Percentiles rank a stretch among this genome's conserved stretches.
Evolutionary conservation across 2,113 vertebrate genomes (phyloP).

Genomic region (Athene cunicularia): DNA sequence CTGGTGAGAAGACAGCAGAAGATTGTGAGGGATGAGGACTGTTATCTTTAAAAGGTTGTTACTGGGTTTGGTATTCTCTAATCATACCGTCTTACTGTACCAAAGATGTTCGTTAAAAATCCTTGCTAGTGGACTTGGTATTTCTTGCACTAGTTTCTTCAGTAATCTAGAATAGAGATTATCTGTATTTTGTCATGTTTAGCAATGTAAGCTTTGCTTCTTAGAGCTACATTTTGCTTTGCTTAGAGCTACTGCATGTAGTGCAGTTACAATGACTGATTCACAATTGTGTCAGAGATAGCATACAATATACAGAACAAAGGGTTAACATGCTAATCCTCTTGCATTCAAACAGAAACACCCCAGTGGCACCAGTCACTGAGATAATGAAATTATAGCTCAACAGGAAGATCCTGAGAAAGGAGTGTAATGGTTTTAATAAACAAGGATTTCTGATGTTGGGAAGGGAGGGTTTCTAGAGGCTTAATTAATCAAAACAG

Average conservation of each 20-base stretch:
- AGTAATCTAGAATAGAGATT: conserved; percentile 1
- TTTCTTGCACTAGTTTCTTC: neutral
- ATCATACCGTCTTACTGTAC: neutral
- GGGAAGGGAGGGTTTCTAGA: conserved; percentile 4
- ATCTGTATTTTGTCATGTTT: neutral
- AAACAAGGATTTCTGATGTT: conserved; percentile 17
- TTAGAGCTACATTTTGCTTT: neutral
- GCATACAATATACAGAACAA: neutral
- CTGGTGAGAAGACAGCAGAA: neutral
- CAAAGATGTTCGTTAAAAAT: neutral
- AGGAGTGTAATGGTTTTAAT: conserved; percentile 9
- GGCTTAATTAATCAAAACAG: conserved; percentile 45
- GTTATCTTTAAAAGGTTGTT: neutral
- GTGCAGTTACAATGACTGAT: neutral
- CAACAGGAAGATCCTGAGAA: conserved; percentile 34
- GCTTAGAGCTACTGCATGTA: neutral
- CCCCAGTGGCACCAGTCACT: conserved; percentile 17
- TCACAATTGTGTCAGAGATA: neutral
- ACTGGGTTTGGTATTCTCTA: neutral
- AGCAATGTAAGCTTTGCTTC: neutral
- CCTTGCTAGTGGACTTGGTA: neutral
- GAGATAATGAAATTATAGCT: conserved; percentile 57
- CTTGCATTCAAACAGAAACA: conserved; percentile 25
- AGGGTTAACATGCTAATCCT: conserved; percentile 45
- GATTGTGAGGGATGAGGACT: neutral